Conservation (phyloP, 2,113 vertebrate genomes). For the Calypte anna region DNA sequence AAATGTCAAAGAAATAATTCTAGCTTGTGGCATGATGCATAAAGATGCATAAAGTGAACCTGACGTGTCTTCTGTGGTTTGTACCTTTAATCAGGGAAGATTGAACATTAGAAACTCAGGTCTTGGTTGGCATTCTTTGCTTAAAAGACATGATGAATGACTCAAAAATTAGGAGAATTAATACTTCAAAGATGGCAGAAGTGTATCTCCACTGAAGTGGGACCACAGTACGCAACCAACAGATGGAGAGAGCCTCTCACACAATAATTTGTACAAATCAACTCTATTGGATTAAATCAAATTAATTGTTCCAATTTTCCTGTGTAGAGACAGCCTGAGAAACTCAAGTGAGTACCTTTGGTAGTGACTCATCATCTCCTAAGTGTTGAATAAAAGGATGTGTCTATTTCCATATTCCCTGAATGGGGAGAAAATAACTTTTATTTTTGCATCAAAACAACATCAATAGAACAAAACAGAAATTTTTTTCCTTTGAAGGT, state of each 20-base stretch:
- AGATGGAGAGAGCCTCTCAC: background rate
- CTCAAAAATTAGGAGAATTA: background rate
- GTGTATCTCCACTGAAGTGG: background rate
- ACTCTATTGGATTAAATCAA: background rate
- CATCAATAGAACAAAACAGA: background rate
- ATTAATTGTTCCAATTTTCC: background rate
- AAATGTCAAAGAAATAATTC: background rate
- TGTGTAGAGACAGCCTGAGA: background rate
- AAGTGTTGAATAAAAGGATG: background rate
- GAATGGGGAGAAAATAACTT: background rate
- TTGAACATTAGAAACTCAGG: background rate
- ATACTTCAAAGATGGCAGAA: background rate
- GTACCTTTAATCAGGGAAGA: no score
- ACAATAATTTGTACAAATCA: background rate
- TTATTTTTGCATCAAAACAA: conserved; percentile 19
- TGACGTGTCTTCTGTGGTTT: background rate
- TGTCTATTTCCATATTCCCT: background rate
- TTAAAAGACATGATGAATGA: background rate
- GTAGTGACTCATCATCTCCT: background rate
- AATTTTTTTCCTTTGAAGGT: background rate
- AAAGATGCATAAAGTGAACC: background rate
- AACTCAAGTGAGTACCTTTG: background rate
- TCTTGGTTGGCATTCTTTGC: background rate
- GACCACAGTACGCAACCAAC: fast-evolving
- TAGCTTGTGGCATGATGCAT: background rate